Percentiles rank a stretch among this genome's conserved stretches.
These are phyloP conservation scores for Tubulanus polymorphus DNA, from an alignment of 2,888 invertebrate genomes.

Conservation along the genomic window DNA sequence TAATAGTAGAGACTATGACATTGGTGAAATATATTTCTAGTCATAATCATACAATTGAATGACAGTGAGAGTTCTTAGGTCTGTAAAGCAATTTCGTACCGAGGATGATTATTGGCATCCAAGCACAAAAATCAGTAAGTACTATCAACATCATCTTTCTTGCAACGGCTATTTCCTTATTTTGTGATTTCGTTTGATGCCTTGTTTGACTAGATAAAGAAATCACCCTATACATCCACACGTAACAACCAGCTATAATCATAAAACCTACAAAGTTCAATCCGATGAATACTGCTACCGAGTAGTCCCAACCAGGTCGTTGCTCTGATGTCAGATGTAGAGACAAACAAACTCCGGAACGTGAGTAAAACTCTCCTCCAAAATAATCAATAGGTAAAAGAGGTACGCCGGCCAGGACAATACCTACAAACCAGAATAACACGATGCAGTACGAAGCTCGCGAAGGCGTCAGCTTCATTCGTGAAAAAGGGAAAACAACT, in stretches of 20 bases:
- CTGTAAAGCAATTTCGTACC: no score
- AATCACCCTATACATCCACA: slow-evolving; percentile 40
- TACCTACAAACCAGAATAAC: slow-evolving; percentile 33
- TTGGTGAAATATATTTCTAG: no score
- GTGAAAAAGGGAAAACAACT: slow-evolving; percentile 60
- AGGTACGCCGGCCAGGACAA: slow-evolving; percentile 35
- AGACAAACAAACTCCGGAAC: slow-evolving; percentile 47
- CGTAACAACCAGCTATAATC: slow-evolving; percentile 39
- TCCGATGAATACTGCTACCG: slow-evolving; percentile 40
- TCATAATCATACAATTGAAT: no score
- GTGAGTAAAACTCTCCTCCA: slow-evolving; percentile 35
- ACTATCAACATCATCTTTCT: slow-evolving; percentile 42
- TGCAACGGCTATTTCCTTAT: slow-evolving; percentile 36
- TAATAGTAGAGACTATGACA: background rate
- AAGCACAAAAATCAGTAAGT: slow-evolving; percentile 39
- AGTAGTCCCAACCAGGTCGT: slow-evolving; percentile 48
- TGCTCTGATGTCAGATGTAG: slow-evolving; percentile 43
- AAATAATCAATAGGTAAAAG: slow-evolving; percentile 37
- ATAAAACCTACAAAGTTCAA: slow-evolving; percentile 43
- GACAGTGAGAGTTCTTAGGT: no score
- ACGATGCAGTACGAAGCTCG: slow-evolving; percentile 25
- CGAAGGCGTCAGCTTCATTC: slow-evolving; percentile 24
- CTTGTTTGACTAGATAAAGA: slow-evolving; percentile 19
- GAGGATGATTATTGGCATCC: slow-evolving; percentile 30
- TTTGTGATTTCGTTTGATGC: no score